Evolutionary conservation across 2,888 invertebrate genomes (phyloP), one percentile per base, ranked within the genome.

Genomic region (Hofmannophila pseudospretella): DNA sequence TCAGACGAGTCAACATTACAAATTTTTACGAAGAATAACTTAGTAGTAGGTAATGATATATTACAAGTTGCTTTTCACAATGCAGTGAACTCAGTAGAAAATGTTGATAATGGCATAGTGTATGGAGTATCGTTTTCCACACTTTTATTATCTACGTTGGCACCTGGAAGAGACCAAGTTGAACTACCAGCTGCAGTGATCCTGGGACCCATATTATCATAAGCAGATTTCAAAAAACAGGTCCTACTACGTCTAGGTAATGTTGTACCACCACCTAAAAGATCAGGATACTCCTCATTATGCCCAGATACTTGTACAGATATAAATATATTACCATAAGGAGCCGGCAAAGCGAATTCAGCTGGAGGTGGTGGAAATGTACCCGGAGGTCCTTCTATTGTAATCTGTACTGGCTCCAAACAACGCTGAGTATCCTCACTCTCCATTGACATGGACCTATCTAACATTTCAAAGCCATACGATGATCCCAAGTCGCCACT

Each of bases 201-300:
- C 47, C 96, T 89, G 35, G 95, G 94, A 4, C 96, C 96, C 93
- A 96, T 94, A 79, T 96, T 96, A 80, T 96, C 96, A 72, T 96
- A 96, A 44, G 93, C 92, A 36, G 93, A 91, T 66, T 88, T 89
- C 34, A 89, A 68, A 64, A 80, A 89, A 60, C 81, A 87, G 10
- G 80, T 84, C 36, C 73, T 75, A 62, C 81, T 84, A 38, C 89
- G 70, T 35, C 89, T 74, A 1, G 89, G 90, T 30, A 88, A 49
- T 36, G 88, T 78, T 12, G 80, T 58, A 10, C 78, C 72, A 46
- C 77, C 72, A 31, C 76, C 94, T 49, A 95, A 78, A 40, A 95
- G 85, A 71, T 95, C 95, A 28, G 95, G 95, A 73, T 94, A 95
- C 64, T 94, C 91, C 42, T 92, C 90, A 58, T 88, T 89, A 47